Evolutionary conservation across 2,797 vertebrate species (phyloP), one percentile per base, ranked within the genome.

Genomic region (Catostomus latipinnis): DNA sequence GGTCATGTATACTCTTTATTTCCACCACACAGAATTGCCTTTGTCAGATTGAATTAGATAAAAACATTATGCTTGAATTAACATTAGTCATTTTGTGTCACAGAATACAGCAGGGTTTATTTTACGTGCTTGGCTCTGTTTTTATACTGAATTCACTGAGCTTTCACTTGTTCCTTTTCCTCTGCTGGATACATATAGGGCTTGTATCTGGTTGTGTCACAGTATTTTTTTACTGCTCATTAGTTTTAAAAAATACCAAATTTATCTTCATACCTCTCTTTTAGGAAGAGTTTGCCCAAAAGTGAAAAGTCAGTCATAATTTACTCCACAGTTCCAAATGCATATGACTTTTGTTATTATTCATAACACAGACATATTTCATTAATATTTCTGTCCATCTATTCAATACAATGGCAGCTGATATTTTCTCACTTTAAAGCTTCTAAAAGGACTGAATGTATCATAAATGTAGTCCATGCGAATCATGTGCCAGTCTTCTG

Each of bases 1-100:
- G 50, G 65, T 49, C 65, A 68, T 50, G n/a, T 43, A 48, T 49
- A 66, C 63, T 49, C 13, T 62, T 66, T 49, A 66, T 48, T 48
- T 66, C 43, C n/a, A 49, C 2, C 45, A 16, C 63, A 66, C 63
- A 66, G 13, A 67, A 50, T 67, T 67, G n/a, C 14, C 45, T 67
- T 67, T 67, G 65, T 67, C 14, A 14, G 45, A 68, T 16, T 68
- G 65, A 68, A 68, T 50, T 50, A 50, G 6, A 68, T 68, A 50
- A 46, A 68, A 50, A 50, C 65, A 50, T 46, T 48, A 14, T 68
- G 65, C n/a, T 18, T 68, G 65, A 68, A 48, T 50, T 50, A 48
- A 68, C 65, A 68, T 50, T 8, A 13, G 65, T 18, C 71, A 48
- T 73, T 16, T 60, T 60, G 57, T 48, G 14, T 43, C 69, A 61